A percentile compares a stretch with the other conserved stretches of the same genome.
Evolutionary conservation across 2,797 vertebrate genomes (phyloP).

Genomic region (Girardinus metallicus): DNA sequence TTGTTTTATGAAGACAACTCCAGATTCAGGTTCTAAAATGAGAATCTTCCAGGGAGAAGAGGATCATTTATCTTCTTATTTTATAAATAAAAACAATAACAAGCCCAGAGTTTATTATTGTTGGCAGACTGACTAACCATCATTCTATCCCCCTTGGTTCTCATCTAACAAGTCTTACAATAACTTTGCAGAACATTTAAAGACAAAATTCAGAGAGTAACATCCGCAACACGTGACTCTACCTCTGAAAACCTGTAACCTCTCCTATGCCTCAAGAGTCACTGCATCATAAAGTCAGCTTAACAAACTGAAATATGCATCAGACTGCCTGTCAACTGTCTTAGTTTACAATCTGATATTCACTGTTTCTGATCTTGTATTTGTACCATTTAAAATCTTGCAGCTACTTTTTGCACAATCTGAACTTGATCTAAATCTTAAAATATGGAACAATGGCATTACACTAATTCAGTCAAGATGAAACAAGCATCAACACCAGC

Average conservation of each 20-base stretch:
- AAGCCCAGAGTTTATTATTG: no score
- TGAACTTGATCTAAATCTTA: neutral
- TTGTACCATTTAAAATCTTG: neutral
- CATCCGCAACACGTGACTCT: no score
- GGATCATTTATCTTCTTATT: neutral
- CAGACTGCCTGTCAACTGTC: neutral
- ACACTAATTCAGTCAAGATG: neutral
- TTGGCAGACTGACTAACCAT: no score
- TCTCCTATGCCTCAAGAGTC: no score
- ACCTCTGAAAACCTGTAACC: no score
- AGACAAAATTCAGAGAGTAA: no score
- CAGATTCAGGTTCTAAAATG: neutral
- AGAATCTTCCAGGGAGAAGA: neutral
- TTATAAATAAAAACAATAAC: no score
- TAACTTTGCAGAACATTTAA: no score
- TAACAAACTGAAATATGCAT: neutral
- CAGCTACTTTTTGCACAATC: neutral
- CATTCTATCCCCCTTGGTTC: no score
- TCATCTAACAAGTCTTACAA: no score
- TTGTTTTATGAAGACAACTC: neutral
- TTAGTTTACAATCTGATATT: neutral
- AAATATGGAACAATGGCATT: neutral
- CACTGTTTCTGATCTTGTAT: neutral
- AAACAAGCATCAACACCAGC: neutral
- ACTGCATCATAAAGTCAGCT: no score